phyloP scores from a whole-genome alignment of 1,140 invertebrate genomes.

The Hypothenemus hampei region DNA sequence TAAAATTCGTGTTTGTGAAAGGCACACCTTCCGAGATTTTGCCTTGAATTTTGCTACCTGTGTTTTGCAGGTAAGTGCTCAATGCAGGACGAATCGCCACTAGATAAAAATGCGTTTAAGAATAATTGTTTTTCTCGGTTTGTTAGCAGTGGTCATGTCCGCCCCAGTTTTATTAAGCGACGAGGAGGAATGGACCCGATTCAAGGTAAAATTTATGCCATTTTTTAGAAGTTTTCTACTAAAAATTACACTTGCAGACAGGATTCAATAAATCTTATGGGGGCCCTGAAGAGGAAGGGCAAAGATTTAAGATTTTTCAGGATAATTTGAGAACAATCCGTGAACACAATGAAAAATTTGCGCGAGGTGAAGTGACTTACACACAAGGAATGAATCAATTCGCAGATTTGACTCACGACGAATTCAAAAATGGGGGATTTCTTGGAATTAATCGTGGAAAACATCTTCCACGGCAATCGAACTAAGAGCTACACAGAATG shows the following conservation, averaged over 20 bases:
- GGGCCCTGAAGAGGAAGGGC: conserved; percentile 17
- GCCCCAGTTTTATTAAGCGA: conserved; percentile 1
- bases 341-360: conserved; percentile 29
- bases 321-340: conserved; percentile 18
- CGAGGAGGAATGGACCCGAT: conserved; percentile 5
- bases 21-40: too few species aligned
- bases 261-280: conserved; percentile 15
- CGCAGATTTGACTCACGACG: conserved; percentile 27
- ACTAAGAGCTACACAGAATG: too few species aligned
- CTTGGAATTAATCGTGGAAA: too few species aligned
- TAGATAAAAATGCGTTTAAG: not conserved
- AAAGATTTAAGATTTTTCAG: conserved; percentile 25
- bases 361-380: conserved; percentile 19
- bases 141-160: not conserved
- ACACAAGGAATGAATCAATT: conserved; percentile 29
- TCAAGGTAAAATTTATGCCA: not conserved
- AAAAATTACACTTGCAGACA: not conserved
- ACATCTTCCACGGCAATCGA: too few species aligned
- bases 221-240: not conserved
- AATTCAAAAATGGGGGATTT: too few species aligned
- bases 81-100: too few species aligned
- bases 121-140: not conserved
- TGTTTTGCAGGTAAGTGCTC: too few species aligned
- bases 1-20: too few species aligned
- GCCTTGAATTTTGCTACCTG: too few species aligned